phyloP scores from a whole-genome alignment of 2,113 vertebrate species.

The Mobula birostris region DNA sequence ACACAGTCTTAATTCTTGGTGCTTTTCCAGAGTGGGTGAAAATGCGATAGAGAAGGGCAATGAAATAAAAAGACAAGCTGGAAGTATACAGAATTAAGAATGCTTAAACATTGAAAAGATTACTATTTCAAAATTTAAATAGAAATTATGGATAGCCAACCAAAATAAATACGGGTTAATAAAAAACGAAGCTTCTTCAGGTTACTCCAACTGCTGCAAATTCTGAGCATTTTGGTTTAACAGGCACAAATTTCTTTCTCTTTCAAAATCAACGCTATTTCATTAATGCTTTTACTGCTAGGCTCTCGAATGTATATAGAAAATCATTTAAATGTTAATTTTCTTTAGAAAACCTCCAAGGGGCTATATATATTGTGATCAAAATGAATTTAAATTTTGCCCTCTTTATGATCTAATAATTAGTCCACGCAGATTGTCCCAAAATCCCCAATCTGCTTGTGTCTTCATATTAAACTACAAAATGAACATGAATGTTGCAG shows the following conservation, averaged over 20 bases:
- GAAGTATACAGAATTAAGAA: background rate
- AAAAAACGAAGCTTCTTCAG: background rate
- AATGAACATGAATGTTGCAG: background rate
- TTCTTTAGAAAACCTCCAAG: background rate
- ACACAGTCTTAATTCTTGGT: background rate
- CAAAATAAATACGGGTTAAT: background rate
- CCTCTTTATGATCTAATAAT: constrained; percentile 32
- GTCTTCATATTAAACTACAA: constrained; percentile 24
- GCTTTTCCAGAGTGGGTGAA: background rate
- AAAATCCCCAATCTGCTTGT: constrained; percentile 28
- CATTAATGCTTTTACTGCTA: background rate
- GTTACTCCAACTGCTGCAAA: background rate
- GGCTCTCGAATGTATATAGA: background rate
- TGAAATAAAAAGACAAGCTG: background rate
- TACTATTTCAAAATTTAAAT: background rate
- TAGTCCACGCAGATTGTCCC: constrained; percentile 12
- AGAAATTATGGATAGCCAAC: background rate
- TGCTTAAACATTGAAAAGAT: background rate
- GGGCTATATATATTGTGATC: background rate
- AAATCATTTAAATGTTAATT: constrained; percentile 19
- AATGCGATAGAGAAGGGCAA: background rate
- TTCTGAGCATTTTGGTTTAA: background rate
- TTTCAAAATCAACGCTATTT: too few relatives aligned
- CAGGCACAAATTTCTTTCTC: background rate
- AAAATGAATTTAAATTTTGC: constrained; percentile 8